These are phyloP conservation scores for Leptopterna dolabrata DNA, from an alignment of 2,888 invertebrate species.

Conservation along the genomic window DNA sequence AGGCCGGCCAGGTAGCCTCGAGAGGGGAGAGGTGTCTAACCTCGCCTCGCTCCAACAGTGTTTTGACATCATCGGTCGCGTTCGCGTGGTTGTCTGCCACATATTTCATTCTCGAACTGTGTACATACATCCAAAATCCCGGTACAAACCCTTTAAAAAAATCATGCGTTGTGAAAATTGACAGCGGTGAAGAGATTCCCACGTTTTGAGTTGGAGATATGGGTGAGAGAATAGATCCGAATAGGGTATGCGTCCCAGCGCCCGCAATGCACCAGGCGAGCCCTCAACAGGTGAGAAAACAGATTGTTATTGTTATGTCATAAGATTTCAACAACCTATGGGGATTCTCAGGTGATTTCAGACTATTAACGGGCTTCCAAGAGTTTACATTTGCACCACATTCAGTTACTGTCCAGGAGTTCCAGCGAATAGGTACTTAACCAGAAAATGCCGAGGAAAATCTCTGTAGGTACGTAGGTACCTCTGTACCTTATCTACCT, in stretches of 20 bases:
- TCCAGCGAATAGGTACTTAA: background rate
- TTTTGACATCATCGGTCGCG: slow-evolving; percentile 24
- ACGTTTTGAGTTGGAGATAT: background rate
- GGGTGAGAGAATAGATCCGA: slow-evolving; percentile 39
- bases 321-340: background rate
- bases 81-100: background rate
- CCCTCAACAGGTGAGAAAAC: slow-evolving; percentile 51
- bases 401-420: background rate
- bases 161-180: background rate
- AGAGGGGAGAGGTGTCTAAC: slow-evolving; percentile 33
- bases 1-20: slow-evolving; percentile 1
- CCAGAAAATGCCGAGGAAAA: slow-evolving; percentile 4
- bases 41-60: slow-evolving; percentile 6
- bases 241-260: slow-evolving; percentile 48
- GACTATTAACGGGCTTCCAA: background rate
- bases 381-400: background rate
- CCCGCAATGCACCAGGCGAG: slow-evolving; percentile 35
- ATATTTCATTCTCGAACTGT: background rate
- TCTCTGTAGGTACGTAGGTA: background rate
- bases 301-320: background rate
- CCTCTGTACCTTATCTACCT: no score
- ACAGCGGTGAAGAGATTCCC: background rate
- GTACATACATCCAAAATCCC: background rate
- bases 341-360: background rate
- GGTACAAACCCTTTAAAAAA: background rate